Evolutionary conservation across 2,888 invertebrate genomes (phyloP).

Genomic region (Rotaria socialis): DNA sequence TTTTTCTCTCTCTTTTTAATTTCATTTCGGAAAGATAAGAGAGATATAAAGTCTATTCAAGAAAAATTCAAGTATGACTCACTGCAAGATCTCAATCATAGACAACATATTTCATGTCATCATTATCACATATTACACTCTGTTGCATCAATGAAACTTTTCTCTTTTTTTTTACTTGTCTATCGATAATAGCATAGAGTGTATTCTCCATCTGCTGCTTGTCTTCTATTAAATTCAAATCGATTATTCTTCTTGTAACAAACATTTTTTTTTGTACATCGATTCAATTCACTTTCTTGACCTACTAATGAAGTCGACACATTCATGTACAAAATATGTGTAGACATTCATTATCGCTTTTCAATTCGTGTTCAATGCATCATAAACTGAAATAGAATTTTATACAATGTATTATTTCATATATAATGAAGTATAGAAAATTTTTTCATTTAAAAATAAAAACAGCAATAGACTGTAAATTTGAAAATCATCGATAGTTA

Average conservation of each 20-base stretch:
- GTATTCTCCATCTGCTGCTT: not conserved
- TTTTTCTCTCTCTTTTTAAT: no score
- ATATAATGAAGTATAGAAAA: not conserved
- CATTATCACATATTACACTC: not conserved
- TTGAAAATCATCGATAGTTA: no score
- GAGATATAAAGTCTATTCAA: no score
- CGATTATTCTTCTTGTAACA: not conserved
- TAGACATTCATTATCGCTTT: not conserved
- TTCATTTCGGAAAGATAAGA: no score
- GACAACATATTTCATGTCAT: not conserved
- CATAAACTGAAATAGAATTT: not conserved
- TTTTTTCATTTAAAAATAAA: not conserved
- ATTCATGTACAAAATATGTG: not conserved
- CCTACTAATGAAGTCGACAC: not conserved
- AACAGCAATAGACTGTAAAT: no score
- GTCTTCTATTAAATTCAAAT: not conserved
- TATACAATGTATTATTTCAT: not conserved
- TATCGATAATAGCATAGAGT: not conserved
- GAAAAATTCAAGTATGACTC: no score
- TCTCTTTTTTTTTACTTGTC: not conserved
- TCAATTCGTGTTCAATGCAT: not conserved
- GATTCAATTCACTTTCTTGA: not conserved
- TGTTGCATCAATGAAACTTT: not conserved
- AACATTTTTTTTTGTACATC: not conserved
- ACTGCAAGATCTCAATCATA: not conserved